These are phyloP conservation scores for Carcinoscorpius rotundicauda DNA, from an alignment of 1,140 invertebrate genomes.

Conservation along the genomic window DNA sequence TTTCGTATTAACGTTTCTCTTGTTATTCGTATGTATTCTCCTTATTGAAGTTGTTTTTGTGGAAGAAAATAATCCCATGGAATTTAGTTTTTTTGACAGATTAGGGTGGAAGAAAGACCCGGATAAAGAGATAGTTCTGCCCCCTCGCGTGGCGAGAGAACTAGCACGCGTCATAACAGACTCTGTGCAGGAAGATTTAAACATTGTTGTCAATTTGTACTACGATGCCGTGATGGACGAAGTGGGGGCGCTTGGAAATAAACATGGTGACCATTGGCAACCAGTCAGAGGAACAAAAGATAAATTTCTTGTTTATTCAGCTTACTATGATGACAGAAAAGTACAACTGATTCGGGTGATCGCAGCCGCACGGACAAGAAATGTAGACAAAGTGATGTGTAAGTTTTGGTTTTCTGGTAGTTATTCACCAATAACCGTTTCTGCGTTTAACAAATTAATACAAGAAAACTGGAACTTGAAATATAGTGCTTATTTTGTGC, in stretches of 20 bases:
- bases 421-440: conserved; percentile 24
- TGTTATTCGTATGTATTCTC: no score
- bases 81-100: no score
- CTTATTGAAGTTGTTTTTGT: no score
- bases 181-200: no score
- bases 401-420: conserved; percentile 55
- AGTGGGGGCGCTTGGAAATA: conserved; percentile 5
- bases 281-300: conserved; percentile 31
- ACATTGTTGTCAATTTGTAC: no score
- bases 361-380: conserved; percentile 70
- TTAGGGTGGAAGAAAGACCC: no score
- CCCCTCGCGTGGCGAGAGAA: no score
- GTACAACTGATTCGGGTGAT: conserved; percentile 42
- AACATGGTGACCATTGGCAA: conserved; percentile 32
- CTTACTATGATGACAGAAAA: conserved; percentile 57
- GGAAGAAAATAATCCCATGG: no score
- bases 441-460: conserved; percentile 49
- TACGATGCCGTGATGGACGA: no score
- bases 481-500: conserved; percentile 79
- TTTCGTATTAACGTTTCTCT: no score
- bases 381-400: conserved; percentile 62
- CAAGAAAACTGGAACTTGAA: conserved; percentile 88
- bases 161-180: no score
- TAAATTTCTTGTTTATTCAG: conserved; percentile 85
- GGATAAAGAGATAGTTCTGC: no score